Evolutionary conservation across 37 sponge, comb jelly and placozoan species (phyloP).

Genomic region (Petrosia ficiformis): DNA sequence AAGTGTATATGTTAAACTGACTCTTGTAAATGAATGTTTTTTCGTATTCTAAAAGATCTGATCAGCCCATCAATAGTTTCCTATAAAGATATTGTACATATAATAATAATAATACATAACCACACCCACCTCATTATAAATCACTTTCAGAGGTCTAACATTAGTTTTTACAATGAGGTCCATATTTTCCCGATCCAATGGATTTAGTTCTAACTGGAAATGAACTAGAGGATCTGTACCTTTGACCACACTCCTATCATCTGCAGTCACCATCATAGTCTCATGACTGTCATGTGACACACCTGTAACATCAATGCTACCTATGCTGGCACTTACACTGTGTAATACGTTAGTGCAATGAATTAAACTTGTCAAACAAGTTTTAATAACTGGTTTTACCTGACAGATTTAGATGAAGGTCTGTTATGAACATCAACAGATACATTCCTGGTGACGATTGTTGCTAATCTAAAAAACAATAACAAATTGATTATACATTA

Average conservation of each 20-base stretch:
- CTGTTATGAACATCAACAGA: slow-evolving; percentile 22
- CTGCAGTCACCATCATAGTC: slow-evolving; percentile 19
- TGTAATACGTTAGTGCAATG: too few relatives aligned
- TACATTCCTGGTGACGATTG: not conserved
- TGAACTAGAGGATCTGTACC: slow-evolving; percentile 38
- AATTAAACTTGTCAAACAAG: too few relatives aligned
- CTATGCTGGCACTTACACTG: slow-evolving; percentile 3
- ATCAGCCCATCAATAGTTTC: slow-evolving; percentile 69
- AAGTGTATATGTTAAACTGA: slow-evolving; percentile 14
- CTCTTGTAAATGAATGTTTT: slow-evolving; percentile 67
- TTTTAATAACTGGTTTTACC: too few relatives aligned
- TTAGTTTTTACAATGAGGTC: slow-evolving; percentile 39
- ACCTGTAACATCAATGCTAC: not conserved
- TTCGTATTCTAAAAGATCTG: slow-evolving; percentile 46
- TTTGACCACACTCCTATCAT: too few relatives aligned
- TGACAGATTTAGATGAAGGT: slow-evolving; percentile 31
- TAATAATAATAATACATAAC: not conserved
- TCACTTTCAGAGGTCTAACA: slow-evolving; percentile 56
- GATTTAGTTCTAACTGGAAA: slow-evolving; percentile 50
- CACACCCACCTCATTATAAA: slow-evolving; percentile 66
- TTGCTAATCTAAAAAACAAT: slow-evolving; percentile 3
- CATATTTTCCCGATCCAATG: slow-evolving; percentile 44
- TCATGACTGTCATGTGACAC: slow-evolving; percentile 1
- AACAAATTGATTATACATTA: too few relatives aligned
- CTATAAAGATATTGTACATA: slow-evolving; percentile 14